Conservation (phyloP, 2,888 invertebrate genomes). For the Ypsolopha scabrella region DNA sequence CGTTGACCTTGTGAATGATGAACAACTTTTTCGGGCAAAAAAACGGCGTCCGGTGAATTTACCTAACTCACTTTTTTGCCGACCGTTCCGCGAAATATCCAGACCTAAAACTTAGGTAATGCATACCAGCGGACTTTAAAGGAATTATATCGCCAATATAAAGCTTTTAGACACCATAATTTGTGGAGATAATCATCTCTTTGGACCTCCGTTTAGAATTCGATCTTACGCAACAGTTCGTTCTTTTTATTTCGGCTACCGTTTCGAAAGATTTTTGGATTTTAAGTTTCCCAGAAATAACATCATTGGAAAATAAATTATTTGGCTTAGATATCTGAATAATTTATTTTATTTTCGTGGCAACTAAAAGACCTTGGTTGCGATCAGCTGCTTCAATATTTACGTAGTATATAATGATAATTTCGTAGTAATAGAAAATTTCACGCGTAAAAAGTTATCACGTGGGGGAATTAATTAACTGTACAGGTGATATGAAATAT, state of each 20-base stretch:
- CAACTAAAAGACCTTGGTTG: no score
- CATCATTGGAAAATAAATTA: no score
- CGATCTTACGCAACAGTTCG: conserved; percentile 18
- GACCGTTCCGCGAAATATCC: conserved; percentile 45
- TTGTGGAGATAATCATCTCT: conserved; percentile 51
- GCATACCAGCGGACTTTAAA: conserved; percentile 24
- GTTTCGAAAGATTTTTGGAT: background rate
- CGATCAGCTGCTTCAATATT: no score
- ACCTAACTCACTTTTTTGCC: conserved; percentile 55
- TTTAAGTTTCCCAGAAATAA: no score
- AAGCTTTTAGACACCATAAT: conserved; percentile 53
- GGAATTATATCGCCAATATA: conserved; percentile 40
- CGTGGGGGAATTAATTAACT: no score
- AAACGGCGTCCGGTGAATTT: conserved; percentile 60
- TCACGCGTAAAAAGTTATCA: no score
- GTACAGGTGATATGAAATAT: no score
- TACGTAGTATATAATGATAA: no score
- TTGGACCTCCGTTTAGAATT: conserved; percentile 12
- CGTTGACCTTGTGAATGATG: conserved; percentile 57
- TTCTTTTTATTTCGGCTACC: conserved; percentile 4
- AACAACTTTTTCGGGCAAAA: conserved; percentile 57
- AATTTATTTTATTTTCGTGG: no score
- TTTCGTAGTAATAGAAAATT: no score
- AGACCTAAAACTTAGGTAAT: conserved; percentile 44
- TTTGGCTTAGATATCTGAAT: no score